phyloP scores from a whole-genome alignment of 1,140 invertebrate species.

The Drosophila suzukii region DNA sequence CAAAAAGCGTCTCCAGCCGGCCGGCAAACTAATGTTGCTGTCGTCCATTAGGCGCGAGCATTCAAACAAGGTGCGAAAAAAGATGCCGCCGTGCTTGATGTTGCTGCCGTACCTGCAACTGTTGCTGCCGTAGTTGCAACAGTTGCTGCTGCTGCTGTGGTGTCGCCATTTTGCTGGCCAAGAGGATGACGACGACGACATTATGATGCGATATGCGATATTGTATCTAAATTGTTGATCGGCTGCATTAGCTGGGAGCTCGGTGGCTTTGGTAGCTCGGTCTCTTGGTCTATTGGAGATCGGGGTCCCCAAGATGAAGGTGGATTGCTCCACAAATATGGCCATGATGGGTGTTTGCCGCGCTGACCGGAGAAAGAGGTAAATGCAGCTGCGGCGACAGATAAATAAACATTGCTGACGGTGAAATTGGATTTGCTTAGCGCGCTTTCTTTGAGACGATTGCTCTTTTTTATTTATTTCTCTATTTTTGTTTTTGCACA shows the following conservation, averaged over 20 bases:
- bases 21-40: slow-evolving; percentile 74
- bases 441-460: slow-evolving; percentile 74
- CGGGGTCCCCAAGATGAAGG: slow-evolving; percentile 17
- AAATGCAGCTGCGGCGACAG: slow-evolving; percentile 60
- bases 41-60: slow-evolving; percentile 77
- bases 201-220: slow-evolving; percentile 83
- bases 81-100: slow-evolving; percentile 72
- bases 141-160: slow-evolving; percentile 12
- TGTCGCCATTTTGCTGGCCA: slow-evolving; percentile 48
- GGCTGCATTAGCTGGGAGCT: slow-evolving; percentile 62
- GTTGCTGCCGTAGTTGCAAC: slow-evolving; percentile 6
- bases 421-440: slow-evolving; percentile 82
- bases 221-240: slow-evolving; percentile 83
- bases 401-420: slow-evolving; percentile 67
- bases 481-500: slow-evolving; percentile 29
- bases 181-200: slow-evolving; percentile 54
- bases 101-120: slow-evolving; percentile 35
- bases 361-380: slow-evolving; percentile 62
- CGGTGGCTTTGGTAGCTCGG: background rate
- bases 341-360: slow-evolving; percentile 65
- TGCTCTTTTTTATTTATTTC: slow-evolving; percentile 8
- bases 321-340: slow-evolving; percentile 76
- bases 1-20: slow-evolving; percentile 39
- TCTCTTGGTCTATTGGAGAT: background rate
- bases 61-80: slow-evolving; percentile 83